A percentile compares a stretch with the other conserved stretches of the same genome.
These are phyloP conservation scores for Eueides isabella DNA, from an alignment of 1,140 invertebrate species.

Conservation along the genomic window DNA sequence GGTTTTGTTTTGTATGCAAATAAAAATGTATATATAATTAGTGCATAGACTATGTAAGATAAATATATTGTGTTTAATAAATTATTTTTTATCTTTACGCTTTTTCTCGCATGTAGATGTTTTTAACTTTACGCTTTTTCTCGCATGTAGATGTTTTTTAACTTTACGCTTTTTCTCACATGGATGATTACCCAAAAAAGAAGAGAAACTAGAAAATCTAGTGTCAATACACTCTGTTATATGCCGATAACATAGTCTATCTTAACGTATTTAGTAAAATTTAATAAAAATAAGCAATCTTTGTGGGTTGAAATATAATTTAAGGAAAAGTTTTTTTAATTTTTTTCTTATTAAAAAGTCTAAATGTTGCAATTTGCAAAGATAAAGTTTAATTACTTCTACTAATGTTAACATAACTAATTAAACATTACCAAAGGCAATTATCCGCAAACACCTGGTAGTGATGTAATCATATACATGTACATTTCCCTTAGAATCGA, in stretches of 20 bases:
- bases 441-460: constrained; percentile 2
- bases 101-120: background rate
- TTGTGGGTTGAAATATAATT: too few species aligned
- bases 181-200: too few species aligned
- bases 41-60: background rate
- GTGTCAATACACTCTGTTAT: too few species aligned
- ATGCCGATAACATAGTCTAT: too few species aligned
- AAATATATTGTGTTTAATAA: background rate
- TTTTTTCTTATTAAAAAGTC: too few species aligned
- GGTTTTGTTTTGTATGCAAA: background rate
- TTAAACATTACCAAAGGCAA: background rate
- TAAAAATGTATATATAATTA: too few species aligned
- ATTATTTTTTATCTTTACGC: background rate
- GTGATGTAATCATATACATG: background rate
- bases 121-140: background rate
- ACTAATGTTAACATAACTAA: background rate
- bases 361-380: too few species aligned
- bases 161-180: background rate
- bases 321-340: too few species aligned
- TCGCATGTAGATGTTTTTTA: background rate
- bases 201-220: too few species aligned
- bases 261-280: too few species aligned
- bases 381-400: background rate
- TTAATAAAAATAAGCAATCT: too few species aligned
- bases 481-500: background rate